A percentile compares a stretch with the other conserved stretches of the same genome.
Evolutionary conservation across 2,113 vertebrate genomes (phyloP).

Genomic region (Scomber scombrus): DNA sequence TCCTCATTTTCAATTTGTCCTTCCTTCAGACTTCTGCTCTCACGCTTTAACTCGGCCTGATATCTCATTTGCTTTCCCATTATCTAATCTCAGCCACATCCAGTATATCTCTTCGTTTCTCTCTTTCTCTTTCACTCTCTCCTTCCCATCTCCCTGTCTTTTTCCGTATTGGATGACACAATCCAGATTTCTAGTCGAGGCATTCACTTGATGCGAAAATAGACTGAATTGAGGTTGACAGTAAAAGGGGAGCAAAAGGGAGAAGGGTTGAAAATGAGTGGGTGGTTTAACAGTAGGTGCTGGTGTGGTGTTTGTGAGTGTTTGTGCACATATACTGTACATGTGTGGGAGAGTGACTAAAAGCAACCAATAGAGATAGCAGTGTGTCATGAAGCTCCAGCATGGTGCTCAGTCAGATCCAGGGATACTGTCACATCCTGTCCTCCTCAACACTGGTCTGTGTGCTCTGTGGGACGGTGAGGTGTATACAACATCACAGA

Average conservation of each 20-base stretch:
- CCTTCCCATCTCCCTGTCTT: neutral
- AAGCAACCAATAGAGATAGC: slow-evolving; percentile 57
- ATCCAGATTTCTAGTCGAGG: slow-evolving; percentile 20
- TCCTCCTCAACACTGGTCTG: slow-evolving; percentile 53
- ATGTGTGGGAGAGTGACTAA: slow-evolving; percentile 40
- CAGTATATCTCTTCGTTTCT: slow-evolving; percentile 7
- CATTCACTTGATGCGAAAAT: slow-evolving; percentile 48
- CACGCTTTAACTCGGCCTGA: neutral
- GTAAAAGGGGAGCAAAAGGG: slow-evolving; percentile 10
- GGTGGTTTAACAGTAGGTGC: slow-evolving; percentile 33
- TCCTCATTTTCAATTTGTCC: slow-evolving; percentile 39
- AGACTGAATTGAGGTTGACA: slow-evolving; percentile 8
- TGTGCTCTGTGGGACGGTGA: slow-evolving; percentile 40
- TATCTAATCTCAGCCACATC: slow-evolving; percentile 25
- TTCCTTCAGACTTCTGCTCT: slow-evolving; percentile 15
- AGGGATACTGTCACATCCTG: slow-evolving; percentile 73
- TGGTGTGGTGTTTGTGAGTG: slow-evolving; percentile 12
- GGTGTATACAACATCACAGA: slow-evolving; percentile 35
- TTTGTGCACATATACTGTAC: neutral
- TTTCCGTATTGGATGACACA: slow-evolving; percentile 8
- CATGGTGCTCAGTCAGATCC: slow-evolving; percentile 66
- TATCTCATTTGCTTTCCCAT: slow-evolving; percentile 23
- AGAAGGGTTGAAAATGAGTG: slow-evolving; percentile 28
- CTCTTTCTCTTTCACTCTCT: neutral
- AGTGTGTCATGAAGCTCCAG: slow-evolving; percentile 57